A percentile compares a stretch with the other conserved stretches of the same genome.
phyloP scores from a whole-genome alignment of 2,113 vertebrate genomes.

The Gymnocephalus cernua region DNA sequence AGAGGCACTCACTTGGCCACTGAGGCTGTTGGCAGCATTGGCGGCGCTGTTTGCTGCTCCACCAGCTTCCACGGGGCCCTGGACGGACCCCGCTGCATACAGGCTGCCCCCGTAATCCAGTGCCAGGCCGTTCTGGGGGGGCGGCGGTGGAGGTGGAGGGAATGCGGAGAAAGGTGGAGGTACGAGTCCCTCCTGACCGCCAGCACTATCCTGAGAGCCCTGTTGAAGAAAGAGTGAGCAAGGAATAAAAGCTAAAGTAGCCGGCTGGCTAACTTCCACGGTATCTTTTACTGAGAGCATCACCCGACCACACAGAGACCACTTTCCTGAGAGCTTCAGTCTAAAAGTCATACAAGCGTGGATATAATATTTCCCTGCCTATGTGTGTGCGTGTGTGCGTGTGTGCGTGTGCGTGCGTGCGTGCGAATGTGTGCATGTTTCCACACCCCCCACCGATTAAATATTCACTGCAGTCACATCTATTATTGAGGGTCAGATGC shows the following conservation, averaged over 20 bases:
- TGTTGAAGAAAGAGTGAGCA: conserved; percentile 55
- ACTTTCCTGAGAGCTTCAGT: conserved; percentile 55
- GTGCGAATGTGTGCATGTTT: conserved; percentile 40
- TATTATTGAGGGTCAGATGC: conserved; percentile 85
- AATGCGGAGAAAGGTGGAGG: conserved; percentile 85
- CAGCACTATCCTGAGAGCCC: conserved; percentile 86
- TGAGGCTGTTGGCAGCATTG: conserved; percentile 76
- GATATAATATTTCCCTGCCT: conserved; percentile 72
- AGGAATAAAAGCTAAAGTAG: conserved; percentile 48
- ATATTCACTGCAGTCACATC: conserved; percentile 82
- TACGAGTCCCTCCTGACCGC: conserved; percentile 84
- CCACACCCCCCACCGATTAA: conserved; percentile 74
- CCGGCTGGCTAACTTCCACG: conserved; percentile 38
- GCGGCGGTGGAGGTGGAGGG: conserved; percentile 85
- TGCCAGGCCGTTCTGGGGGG: conserved; percentile 86
- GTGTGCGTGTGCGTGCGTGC: conserved; percentile 35
- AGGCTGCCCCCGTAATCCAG: conserved; percentile 84
- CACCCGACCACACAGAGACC: conserved; percentile 49
- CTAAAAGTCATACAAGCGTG: conserved; percentile 56
- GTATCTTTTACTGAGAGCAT: conserved; percentile 58
- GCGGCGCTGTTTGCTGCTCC: conserved; percentile 69
- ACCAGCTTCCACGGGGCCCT: conserved; percentile 82
- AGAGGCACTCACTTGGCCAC: conserved; percentile 79
- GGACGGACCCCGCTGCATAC: conserved; percentile 80
- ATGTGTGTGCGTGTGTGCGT: neutral